Evolutionary conservation across 2,888 invertebrate species (phyloP).

Genomic region (Pelosia muscerda): DNA sequence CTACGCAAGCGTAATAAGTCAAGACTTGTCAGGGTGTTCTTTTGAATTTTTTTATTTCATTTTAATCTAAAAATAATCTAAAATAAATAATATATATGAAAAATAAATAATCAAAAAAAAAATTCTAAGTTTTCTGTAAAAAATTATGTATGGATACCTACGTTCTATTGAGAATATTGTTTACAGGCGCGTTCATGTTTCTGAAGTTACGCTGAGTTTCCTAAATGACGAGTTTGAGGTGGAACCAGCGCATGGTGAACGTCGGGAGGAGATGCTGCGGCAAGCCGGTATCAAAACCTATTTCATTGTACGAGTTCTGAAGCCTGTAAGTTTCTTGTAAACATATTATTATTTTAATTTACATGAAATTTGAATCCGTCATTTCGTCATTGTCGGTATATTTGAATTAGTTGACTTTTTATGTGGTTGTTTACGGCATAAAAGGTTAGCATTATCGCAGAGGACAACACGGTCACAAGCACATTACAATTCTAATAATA

Average conservation of each 20-base stretch:
- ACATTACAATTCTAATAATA: no score
- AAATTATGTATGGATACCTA: slow-evolving; percentile 28
- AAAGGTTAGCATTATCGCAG: background rate
- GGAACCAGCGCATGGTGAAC: slow-evolving; percentile 95
- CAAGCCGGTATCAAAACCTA: slow-evolving; percentile 96
- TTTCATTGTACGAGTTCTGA: slow-evolving; percentile 95
- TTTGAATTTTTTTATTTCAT: no score
- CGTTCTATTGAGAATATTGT: slow-evolving; percentile 48
- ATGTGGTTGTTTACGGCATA: slow-evolving; percentile 4
- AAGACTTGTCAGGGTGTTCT: no score
- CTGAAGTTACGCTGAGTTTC: slow-evolving; percentile 95
- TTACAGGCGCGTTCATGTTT: slow-evolving; percentile 96
- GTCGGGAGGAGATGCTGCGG: slow-evolving; percentile 95
- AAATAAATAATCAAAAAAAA: no score
- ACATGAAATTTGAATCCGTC: background rate
- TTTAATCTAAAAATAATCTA: no score
- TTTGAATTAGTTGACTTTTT: background rate
- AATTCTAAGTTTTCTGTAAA: no score
- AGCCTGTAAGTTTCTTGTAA: slow-evolving; percentile 88
- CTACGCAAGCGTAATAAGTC: no score
- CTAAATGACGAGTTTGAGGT: slow-evolving; percentile 97
- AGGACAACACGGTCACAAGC: background rate
- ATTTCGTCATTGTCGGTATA: background rate
- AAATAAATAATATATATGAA: no score
- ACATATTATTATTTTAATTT: background rate